phyloP scores from a whole-genome alignment of 2,113 vertebrate genomes.

The Motacilla tschutschensis region DNA sequence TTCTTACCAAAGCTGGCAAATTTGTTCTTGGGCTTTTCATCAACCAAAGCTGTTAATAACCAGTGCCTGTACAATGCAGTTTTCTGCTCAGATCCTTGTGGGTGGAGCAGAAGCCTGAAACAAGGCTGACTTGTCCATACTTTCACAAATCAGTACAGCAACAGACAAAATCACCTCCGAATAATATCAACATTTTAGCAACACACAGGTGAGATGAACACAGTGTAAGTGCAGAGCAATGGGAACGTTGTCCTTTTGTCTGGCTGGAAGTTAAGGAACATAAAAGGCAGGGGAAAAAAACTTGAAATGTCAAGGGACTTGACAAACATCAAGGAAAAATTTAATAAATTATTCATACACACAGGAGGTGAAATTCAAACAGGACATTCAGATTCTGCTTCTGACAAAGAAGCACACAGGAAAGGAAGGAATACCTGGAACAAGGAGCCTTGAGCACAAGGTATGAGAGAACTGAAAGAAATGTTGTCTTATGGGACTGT shows the following conservation, averaged over 20 bases:
- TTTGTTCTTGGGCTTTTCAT: not conserved
- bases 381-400: not conserved
- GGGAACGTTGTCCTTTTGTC: not conserved
- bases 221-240: not conserved
- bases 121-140: not conserved
- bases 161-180: not conserved
- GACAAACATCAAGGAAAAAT: not conserved
- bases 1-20: not conserved
- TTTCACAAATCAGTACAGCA: not conserved
- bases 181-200: not conserved
- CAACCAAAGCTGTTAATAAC: not conserved
- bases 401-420: not conserved
- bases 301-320: not conserved
- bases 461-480: not conserved
- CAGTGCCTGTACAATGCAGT: not conserved
- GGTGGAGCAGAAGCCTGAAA: not conserved
- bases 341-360: not conserved
- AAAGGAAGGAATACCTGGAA: not conserved
- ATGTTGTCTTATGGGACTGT: accelerated
- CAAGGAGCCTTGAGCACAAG: not conserved
- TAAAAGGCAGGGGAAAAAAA: not conserved
- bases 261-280: not conserved
- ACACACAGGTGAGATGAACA: not conserved
- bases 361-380: not conserved
- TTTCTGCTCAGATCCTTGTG: not conserved